Conservation (phyloP, 2,797 vertebrate species). For the Sphenodon punctatus region DNA sequence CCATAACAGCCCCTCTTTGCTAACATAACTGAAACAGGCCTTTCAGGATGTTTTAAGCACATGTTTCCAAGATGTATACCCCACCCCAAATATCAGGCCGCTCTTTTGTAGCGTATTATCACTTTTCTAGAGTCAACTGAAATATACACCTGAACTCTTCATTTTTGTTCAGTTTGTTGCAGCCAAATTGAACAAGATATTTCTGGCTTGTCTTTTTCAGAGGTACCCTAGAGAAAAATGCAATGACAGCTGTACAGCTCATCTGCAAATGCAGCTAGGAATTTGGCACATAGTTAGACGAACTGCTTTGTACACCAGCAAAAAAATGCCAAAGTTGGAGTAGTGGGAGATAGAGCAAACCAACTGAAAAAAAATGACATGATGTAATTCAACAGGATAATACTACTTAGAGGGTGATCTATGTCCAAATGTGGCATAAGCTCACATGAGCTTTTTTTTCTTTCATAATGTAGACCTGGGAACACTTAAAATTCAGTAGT, state of each 20-base stretch:
- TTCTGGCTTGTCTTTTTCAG: slow-evolving; percentile 43
- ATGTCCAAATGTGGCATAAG: not conserved
- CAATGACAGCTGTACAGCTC: slow-evolving; percentile 56
- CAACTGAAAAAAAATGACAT: slow-evolving; percentile 3
- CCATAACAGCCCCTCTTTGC: not conserved
- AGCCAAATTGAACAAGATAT: slow-evolving; percentile 56
- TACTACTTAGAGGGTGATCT: slow-evolving; percentile 11
- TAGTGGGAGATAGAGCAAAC: slow-evolving; percentile 24
- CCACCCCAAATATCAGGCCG: not conserved
- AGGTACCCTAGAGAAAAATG: slow-evolving; percentile 52
- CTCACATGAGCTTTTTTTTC: not conserved
- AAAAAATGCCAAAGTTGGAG: slow-evolving; percentile 34
- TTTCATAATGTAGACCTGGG: not conserved
- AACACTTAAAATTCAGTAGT: not conserved
- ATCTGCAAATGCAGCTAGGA: slow-evolving; percentile 56
- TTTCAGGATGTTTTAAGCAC: not conserved
- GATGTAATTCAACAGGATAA: slow-evolving; percentile 41
- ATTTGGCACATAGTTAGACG: slow-evolving; percentile 54
- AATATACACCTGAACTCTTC: slow-evolving; percentile 19
- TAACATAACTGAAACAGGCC: not conserved
- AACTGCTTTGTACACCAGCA: slow-evolving; percentile 18
- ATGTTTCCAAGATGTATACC: not conserved
- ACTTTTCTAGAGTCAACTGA: not conserved
- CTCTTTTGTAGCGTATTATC: not conserved
- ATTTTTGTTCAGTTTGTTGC: slow-evolving; percentile 33